Evolutionary conservation across 1,140 invertebrate species (phyloP).

Genomic region (Olivierus martensii): DNA sequence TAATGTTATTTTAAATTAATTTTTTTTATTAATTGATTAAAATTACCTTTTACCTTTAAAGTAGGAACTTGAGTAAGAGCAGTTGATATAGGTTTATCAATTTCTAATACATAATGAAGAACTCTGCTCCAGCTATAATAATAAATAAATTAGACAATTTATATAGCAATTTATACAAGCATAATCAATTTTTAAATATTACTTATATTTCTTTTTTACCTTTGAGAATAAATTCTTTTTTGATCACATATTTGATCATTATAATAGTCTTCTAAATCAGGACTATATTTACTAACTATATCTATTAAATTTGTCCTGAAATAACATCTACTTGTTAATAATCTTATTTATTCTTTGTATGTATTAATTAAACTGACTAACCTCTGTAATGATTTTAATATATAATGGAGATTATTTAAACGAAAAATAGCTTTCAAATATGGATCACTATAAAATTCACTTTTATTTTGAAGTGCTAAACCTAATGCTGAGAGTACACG

Average conservation of each 20-base stretch:
- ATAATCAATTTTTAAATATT: too few relatives aligned
- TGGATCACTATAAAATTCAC: conserved; percentile 53
- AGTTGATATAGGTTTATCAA: conserved; percentile 32
- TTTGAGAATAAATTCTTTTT: conserved; percentile 58
- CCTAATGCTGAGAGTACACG: conserved; percentile 69
- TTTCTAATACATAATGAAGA: conserved; percentile 48
- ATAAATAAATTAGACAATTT: conserved; percentile 7
- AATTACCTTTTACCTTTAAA: conserved; percentile 23
- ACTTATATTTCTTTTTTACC: conserved; percentile 38
- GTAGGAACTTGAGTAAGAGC: conserved; percentile 16
- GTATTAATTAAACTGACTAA: conserved; percentile 24
- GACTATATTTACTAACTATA: conserved; percentile 57
- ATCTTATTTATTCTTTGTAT: neutral
- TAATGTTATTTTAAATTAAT: too few relatives aligned
- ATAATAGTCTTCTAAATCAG: conserved; percentile 62
- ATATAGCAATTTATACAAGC: neutral
- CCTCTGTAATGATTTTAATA: conserved; percentile 71
- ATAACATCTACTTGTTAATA: conserved; percentile 1
- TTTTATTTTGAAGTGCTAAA: conserved; percentile 65
- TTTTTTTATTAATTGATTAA: too few relatives aligned
- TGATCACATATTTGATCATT: conserved; percentile 66
- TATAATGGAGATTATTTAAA: conserved; percentile 85
- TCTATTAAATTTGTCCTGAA: conserved; percentile 53
- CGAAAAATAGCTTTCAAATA: conserved; percentile 68
- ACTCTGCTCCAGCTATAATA: conserved; percentile 64